A percentile compares a stretch with the other conserved stretches of the same genome.
Evolutionary conservation across 2,888 invertebrate genomes (phyloP).

Genomic region (Drosophila prolongata): DNA sequence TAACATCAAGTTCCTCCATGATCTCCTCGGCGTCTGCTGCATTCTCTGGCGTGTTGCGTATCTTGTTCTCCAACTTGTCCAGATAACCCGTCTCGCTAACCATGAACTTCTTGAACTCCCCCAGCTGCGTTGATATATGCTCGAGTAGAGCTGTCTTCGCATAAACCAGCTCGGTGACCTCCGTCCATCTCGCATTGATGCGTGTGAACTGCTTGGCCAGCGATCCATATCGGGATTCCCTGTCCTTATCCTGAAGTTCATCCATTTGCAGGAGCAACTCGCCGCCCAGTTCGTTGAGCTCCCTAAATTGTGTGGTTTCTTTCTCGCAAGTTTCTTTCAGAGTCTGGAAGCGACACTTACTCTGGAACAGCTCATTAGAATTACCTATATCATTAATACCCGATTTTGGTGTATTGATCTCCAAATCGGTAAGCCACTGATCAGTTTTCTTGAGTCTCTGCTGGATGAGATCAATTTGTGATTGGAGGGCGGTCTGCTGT

Average conservation of each 20-base stretch:
- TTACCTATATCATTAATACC: conserved; percentile 87
- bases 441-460: conserved; percentile 83
- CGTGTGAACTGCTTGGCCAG: conserved; percentile 88
- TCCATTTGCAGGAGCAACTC: conserved; percentile 88
- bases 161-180: conserved; percentile 89
- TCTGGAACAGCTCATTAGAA: conserved; percentile 89
- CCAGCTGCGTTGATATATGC: conserved; percentile 91
- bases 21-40: conserved; percentile 95
- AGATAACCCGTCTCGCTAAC: conserved; percentile 91
- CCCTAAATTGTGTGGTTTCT: conserved; percentile 88
- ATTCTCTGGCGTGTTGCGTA: conserved; percentile 88
- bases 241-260: conserved; percentile 76
- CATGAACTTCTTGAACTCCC: conserved; percentile 91
- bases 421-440: conserved; percentile 88
- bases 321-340: conserved; percentile 90
- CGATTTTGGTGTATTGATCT: conserved; percentile 87
- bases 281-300: conserved; percentile 89
- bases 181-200: conserved; percentile 90
- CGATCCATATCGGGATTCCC: conserved; percentile 85
- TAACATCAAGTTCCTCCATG: conserved; percentile 94
- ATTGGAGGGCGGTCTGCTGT: conserved; percentile 75
- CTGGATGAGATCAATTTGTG: conserved; percentile 80
- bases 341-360: conserved; percentile 89
- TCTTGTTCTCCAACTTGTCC: conserved; percentile 91
- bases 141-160: conserved; percentile 88